phyloP scores from a whole-genome alignment of 2,113 vertebrate species.

The Entelurus aequoreus region DNA sequence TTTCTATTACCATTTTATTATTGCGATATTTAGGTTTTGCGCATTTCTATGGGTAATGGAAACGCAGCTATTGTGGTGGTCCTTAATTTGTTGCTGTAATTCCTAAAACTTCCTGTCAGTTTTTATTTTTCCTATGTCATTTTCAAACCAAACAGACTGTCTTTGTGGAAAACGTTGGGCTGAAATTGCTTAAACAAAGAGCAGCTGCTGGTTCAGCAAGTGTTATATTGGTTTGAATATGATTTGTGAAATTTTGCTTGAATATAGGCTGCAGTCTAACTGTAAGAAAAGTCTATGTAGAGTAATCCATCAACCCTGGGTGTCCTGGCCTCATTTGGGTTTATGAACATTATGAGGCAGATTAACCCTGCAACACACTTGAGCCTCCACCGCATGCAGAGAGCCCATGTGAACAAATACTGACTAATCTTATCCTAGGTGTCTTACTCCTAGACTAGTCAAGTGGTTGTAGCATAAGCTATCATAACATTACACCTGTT shows the following conservation, averaged over 20 bases:
- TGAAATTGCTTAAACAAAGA: constrained; percentile 10
- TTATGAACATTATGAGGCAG: constrained; percentile 62
- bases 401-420: constrained; percentile 52
- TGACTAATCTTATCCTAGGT: constrained; percentile 56
- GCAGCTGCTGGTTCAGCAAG: constrained; percentile 13
- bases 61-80: neutral
- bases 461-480: constrained; percentile 3
- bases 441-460: constrained; percentile 34
- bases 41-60: no score
- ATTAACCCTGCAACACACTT: constrained; percentile 59
- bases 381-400: constrained; percentile 51
- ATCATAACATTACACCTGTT: neutral
- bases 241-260: constrained; percentile 42
- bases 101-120: constrained; percentile 9
- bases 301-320: constrained; percentile 54
- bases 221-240: constrained; percentile 32
- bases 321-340: constrained; percentile 59
- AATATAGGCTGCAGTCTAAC: constrained; percentile 43
- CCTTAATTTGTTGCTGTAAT: constrained; percentile 8
- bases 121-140: neutral
- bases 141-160: constrained; percentile 9
- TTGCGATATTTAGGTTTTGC: no score
- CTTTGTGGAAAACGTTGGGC: constrained; percentile 4
- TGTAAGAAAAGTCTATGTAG: constrained; percentile 45
- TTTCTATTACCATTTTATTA: no score